phyloP scores from a whole-genome alignment of 2,113 vertebrate species.

The Microcebus lehilahytsara region DNA sequence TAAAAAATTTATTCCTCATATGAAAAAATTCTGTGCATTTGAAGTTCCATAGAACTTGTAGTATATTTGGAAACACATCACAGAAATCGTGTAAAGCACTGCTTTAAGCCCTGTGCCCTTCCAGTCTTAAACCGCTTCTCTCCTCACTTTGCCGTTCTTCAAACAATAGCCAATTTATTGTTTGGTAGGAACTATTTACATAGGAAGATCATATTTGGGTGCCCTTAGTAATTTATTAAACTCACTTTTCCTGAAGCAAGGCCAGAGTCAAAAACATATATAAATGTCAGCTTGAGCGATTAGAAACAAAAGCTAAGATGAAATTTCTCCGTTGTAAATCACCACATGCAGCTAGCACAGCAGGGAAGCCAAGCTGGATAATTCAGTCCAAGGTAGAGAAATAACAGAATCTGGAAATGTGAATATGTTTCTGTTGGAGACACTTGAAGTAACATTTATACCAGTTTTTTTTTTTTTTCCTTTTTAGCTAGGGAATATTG shows the following conservation, averaged over 20 bases:
- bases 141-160: neutral
- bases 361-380: neutral
- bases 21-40: neutral
- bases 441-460: constrained; percentile 30
- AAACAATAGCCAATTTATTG: constrained; percentile 4
- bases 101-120: neutral
- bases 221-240: constrained; percentile 46
- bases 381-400: constrained; percentile 35
- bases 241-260: constrained; percentile 20
- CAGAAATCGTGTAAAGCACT: neutral
- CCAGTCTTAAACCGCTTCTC: neutral
- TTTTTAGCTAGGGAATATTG: constrained; percentile 37
- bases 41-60: neutral
- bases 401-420: neutral
- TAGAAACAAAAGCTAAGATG: constrained; percentile 51
- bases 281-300: constrained; percentile 56
- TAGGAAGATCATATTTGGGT: constrained; percentile 44
- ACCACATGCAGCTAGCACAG: neutral
- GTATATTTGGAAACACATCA: neutral
- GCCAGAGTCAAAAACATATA: neutral
- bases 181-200: constrained; percentile 44
- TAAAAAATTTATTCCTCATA: neutral
- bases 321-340: constrained; percentile 11
- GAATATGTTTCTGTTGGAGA: constrained; percentile 15
- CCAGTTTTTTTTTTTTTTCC: neutral